Percentiles rank a stretch among this genome's conserved stretches.
These are phyloP conservation scores for Prolemur simus DNA, from an alignment of 2,113 vertebrate genomes.

Conservation along the genomic window DNA sequence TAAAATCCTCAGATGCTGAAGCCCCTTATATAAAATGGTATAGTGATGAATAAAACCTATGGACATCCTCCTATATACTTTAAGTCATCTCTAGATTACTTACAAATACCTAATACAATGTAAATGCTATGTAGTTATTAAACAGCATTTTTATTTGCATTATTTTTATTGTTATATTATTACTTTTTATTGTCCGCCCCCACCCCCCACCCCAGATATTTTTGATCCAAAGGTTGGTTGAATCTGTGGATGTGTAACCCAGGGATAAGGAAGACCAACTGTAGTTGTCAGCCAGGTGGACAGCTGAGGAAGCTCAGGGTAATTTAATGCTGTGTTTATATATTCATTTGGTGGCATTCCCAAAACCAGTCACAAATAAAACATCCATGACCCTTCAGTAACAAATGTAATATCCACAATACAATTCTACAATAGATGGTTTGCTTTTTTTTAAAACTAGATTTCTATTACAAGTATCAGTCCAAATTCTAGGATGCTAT, in stretches of 20 bases:
- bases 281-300: not conserved
- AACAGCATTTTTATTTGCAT: not conserved
- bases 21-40: not conserved
- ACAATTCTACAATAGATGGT: not conserved
- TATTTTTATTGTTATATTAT: not conserved
- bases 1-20: not conserved
- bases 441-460: not conserved
- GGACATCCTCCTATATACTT: not conserved
- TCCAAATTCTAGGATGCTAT: not conserved
- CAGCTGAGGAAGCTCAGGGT: not conserved
- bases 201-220: not conserved
- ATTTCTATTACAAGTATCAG: not conserved
- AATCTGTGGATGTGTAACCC: not conserved
- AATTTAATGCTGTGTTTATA: conserved; percentile 34
- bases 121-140: not conserved
- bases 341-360: not conserved
- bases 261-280: not conserved
- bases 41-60: not conserved
- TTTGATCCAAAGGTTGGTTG: not conserved
- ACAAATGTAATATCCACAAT: not conserved
- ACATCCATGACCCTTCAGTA: not conserved
- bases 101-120: not conserved
- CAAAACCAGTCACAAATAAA: not conserved
- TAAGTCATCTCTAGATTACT: not conserved
- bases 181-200: too few species aligned